Conservation (phyloP, 2,888 invertebrate genomes). For the Julus scanicus region DNA sequence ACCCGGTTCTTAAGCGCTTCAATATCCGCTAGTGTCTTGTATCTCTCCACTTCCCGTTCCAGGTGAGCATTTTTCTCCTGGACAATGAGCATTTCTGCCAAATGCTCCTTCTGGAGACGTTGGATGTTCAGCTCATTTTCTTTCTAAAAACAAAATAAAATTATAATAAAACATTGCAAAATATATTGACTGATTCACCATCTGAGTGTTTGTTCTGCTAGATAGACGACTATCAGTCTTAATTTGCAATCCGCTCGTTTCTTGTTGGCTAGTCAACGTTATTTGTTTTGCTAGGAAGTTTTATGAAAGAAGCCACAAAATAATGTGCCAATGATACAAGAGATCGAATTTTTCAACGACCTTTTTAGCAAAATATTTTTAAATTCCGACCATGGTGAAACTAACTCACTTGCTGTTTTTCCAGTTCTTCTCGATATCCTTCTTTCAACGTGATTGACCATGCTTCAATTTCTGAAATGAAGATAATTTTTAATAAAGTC, state of each 20-base stretch:
- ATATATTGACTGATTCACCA: no score
- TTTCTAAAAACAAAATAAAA: constrained; percentile 60
- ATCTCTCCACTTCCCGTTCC: constrained; percentile 72
- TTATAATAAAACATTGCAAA: neutral
- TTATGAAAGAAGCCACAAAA: no score
- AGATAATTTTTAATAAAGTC: no score
- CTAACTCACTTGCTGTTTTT: constrained; percentile 49
- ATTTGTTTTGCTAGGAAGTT: no score
- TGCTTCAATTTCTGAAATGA: constrained; percentile 47
- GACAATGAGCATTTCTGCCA: constrained; percentile 65
- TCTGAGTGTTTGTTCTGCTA: neutral
- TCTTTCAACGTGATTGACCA: constrained; percentile 15
- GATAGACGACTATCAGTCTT: no score
- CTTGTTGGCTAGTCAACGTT: no score
- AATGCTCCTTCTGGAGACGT: constrained; percentile 65
- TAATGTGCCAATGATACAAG: no score
- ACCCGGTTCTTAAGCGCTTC: constrained; percentile 70
- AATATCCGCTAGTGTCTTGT: constrained; percentile 72
- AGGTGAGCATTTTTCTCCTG: constrained; percentile 67
- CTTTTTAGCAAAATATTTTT: no score
- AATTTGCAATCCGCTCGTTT: no score
- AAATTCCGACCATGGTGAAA: neutral
- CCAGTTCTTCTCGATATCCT: constrained; percentile 46
- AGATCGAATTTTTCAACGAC: neutral
- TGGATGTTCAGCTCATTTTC: constrained; percentile 60